These are phyloP conservation scores for Lophura nycthemera DNA, from an alignment of 2,113 vertebrate species.

Conservation along the genomic window DNA sequence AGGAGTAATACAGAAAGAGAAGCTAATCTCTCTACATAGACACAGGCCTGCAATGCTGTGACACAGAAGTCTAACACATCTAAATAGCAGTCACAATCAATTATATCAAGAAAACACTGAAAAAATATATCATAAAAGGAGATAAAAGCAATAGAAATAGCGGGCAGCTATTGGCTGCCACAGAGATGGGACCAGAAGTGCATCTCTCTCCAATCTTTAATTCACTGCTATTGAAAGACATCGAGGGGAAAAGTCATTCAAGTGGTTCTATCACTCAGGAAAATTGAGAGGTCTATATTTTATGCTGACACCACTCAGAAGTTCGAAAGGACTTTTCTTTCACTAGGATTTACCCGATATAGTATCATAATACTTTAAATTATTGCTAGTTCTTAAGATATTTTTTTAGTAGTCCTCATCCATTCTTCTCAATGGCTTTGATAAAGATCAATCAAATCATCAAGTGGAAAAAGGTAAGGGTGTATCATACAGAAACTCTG, in stretches of 20 bases:
- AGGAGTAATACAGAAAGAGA: not conserved
- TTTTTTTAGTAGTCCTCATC: not conserved
- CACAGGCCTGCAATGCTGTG: accelerated
- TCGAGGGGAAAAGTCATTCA: not conserved
- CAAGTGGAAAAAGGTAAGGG: not conserved
- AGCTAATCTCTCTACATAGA: not conserved
- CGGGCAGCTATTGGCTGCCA: not conserved
- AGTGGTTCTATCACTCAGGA: not conserved
- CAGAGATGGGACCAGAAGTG: not conserved
- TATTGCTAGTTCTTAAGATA: too few relatives aligned
- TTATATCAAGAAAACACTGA: not conserved
- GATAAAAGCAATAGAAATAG: not conserved
- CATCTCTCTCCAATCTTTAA: accelerated
- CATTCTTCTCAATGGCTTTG: not conserved
- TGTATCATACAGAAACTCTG: not conserved
- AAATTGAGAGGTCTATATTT: not conserved
- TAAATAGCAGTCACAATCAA: not conserved
- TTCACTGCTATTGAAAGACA: not conserved
- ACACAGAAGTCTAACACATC: not conserved
- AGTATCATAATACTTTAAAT: too few relatives aligned
- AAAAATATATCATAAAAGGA: not conserved
- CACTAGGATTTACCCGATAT: not conserved
- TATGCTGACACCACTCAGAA: not conserved
- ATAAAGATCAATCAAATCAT: not conserved
- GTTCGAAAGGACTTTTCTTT: accelerated